Conservation (phyloP, 2,888 invertebrate species). For the Hirtodrosophila trivittata region DNA sequence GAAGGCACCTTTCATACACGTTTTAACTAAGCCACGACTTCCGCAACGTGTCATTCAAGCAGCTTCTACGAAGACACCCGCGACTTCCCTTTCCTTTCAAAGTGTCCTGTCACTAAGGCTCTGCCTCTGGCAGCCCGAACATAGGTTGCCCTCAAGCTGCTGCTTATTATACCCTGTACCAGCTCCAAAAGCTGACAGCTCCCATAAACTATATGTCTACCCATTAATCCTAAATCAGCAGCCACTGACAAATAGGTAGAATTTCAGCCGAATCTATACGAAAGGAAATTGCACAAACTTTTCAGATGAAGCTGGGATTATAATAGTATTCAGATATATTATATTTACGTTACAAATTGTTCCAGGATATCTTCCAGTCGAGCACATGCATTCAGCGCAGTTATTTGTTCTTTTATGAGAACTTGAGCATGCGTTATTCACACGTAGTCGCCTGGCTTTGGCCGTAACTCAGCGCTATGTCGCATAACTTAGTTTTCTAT, state of each 20-base stretch:
- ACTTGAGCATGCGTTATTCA: constrained; percentile 40
- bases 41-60: constrained; percentile 74
- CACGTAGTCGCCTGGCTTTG: constrained; percentile 52
- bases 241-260: too few species aligned
- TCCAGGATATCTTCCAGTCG: constrained; percentile 3
- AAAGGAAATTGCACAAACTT: too few species aligned
- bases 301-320: too few species aligned
- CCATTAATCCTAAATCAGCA: too few species aligned
- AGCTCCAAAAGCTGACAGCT: neutral
- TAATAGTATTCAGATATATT: neutral
- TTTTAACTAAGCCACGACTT: constrained; percentile 72
- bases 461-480: constrained; percentile 63
- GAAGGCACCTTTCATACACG: constrained; percentile 45
- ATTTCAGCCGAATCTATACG: too few species aligned
- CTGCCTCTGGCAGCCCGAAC: constrained; percentile 1
- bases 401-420: constrained; percentile 34
- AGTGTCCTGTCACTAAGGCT: neutral
- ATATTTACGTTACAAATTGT: neutral
- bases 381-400: neutral
- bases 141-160: constrained; percentile 1
- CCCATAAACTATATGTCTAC: neutral
- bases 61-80: constrained; percentile 12
- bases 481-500: constrained; percentile 76
- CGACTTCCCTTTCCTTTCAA: constrained; percentile 15
- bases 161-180: constrained; percentile 41